Conservation (phyloP, 2,797 vertebrate species). For the Podargus strigoides region DNA sequence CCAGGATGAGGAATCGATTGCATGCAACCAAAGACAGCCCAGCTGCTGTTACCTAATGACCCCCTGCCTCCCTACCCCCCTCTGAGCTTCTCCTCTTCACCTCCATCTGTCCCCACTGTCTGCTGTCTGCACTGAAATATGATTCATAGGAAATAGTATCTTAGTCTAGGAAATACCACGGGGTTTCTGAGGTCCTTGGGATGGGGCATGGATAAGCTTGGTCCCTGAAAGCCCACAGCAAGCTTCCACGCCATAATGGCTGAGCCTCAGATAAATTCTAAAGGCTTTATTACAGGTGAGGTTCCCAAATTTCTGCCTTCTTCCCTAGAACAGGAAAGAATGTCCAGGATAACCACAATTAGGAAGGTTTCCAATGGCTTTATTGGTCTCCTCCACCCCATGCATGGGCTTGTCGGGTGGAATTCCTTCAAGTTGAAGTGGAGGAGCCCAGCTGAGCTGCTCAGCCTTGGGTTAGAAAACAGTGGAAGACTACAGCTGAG, state of each 20-base stretch:
- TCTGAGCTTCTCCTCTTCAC: neutral
- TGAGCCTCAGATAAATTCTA: neutral
- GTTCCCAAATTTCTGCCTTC: neutral
- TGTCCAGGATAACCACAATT: neutral
- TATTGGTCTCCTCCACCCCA: neutral
- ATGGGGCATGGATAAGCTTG: neutral
- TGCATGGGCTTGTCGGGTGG: neutral
- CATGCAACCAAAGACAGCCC: neutral
- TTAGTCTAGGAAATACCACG: neutral
- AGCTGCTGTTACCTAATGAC: neutral
- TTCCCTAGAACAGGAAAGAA: neutral
- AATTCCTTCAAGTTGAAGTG: neutral
- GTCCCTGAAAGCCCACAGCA: neutral
- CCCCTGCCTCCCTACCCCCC: neutral
- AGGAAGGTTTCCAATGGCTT: neutral
- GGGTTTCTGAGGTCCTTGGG: neutral
- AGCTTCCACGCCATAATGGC: neutral
- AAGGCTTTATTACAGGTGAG: neutral
- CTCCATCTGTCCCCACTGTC: neutral
- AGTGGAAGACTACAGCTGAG: neutral
- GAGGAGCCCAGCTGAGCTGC: neutral
- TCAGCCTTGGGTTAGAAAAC: neutral
- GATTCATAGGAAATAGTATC: neutral
- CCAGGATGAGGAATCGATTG: neutral
- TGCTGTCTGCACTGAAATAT: neutral